phyloP scores from a whole-genome alignment of 2,888 invertebrate species.

The Scaeva pyrastri region DNA sequence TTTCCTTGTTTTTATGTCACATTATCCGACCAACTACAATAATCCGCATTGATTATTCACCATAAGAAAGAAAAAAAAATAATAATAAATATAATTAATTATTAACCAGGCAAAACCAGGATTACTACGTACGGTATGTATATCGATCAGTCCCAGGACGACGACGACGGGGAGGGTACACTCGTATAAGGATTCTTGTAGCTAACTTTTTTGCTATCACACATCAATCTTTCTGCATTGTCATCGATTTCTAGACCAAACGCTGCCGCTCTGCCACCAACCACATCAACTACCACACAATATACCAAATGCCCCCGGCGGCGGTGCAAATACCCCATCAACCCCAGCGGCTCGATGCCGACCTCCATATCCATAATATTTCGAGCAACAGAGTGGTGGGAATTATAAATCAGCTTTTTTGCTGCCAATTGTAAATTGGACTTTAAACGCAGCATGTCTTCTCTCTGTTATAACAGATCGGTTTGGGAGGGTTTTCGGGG shows the following conservation, averaged over 20 bases:
- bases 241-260: constrained; percentile 63
- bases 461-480: constrained; percentile 28
- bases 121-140: no score
- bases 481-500: neutral
- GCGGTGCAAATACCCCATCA: neutral
- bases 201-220: constrained; percentile 2
- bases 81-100: constrained; percentile 48
- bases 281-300: constrained; percentile 24
- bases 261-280: neutral
- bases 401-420: constrained; percentile 60
- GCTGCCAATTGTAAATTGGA: constrained; percentile 59
- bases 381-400: constrained; percentile 30
- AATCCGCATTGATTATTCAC: constrained; percentile 58
- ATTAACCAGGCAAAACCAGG: constrained; percentile 28
- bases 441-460: constrained; percentile 58
- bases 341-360: neutral
- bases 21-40: constrained; percentile 36
- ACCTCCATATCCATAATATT: neutral
- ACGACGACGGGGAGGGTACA: neutral
- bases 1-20: neutral
- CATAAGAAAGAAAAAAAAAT: constrained; percentile 25
- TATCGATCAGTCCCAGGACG: constrained; percentile 35
- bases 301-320: neutral
- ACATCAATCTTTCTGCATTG: constrained; percentile 64
- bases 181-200: neutral